Evolutionary conservation across 2,113 vertebrate species (phyloP).

Genomic region (Empidonax alnorum): DNA sequence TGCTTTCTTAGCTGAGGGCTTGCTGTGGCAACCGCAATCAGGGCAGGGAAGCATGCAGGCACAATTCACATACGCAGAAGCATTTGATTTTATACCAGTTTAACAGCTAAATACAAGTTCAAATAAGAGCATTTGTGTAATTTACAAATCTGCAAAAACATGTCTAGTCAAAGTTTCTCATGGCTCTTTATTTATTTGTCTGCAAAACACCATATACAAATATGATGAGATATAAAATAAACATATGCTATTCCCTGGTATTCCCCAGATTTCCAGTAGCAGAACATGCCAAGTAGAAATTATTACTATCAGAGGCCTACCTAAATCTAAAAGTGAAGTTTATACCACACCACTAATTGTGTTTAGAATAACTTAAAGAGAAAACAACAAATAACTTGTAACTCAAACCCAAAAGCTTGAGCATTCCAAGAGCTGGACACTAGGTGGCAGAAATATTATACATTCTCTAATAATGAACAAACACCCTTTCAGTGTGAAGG

Average conservation of each 20-base stretch:
- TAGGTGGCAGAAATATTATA: conserved; percentile 59
- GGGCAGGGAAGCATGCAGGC: neutral
- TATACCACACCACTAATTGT: neutral
- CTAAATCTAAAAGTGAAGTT: neutral
- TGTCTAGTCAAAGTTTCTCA: neutral
- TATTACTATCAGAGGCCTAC: neutral
- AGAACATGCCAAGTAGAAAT: neutral
- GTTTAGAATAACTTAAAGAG: neutral
- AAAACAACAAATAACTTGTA: neutral
- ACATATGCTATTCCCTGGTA: neutral
- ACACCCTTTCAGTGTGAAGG: neutral
- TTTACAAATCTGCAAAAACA: neutral
- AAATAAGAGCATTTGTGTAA: neutral
- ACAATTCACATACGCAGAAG: neutral
- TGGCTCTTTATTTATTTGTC: neutral
- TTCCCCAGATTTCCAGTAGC: neutral
- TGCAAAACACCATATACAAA: neutral
- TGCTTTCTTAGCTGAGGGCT: neutral
- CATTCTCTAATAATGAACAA: neutral
- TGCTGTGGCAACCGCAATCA: neutral
- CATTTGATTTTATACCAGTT: neutral
- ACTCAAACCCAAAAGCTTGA: neutral
- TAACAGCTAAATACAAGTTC: neutral
- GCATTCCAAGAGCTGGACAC: conserved; percentile 4
- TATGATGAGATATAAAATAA: neutral